Evolutionary conservation across 2,113 vertebrate genomes (phyloP).

Genomic region (Phoxinus phoxinus): DNA sequence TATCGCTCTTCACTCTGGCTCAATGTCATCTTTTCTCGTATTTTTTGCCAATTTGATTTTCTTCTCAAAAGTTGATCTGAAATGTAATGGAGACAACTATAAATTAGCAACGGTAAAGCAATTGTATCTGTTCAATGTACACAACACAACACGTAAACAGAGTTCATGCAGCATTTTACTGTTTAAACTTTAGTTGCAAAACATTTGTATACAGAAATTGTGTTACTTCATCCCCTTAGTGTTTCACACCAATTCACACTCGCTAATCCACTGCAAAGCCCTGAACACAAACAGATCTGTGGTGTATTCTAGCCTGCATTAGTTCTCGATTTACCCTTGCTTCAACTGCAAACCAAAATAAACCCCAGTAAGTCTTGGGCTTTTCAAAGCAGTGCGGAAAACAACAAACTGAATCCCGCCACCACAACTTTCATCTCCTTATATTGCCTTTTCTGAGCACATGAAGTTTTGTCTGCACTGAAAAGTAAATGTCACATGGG

Average conservation of each 20-base stretch:
- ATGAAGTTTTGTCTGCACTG: not conserved
- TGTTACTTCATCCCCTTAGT: not conserved
- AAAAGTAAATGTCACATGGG: not conserved
- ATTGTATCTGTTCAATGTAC: not conserved
- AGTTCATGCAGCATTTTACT: not conserved
- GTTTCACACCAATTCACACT: not conserved
- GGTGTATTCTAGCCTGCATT: not conserved
- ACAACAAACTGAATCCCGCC: not conserved
- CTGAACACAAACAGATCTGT: not conserved
- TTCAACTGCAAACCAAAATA: conserved; percentile 27
- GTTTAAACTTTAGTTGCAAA: not conserved
- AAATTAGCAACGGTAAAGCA: not conserved
- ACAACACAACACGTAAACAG: not conserved
- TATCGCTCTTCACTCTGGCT: not conserved
- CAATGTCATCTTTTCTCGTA: not conserved
- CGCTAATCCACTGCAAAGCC: not conserved
- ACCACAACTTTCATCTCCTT: conserved; percentile 9
- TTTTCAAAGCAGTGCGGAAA: not conserved
- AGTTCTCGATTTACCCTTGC: not conserved
- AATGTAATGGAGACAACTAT: not conserved
- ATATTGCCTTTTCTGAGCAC: not conserved
- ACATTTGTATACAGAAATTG: not conserved
- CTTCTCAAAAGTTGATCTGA: not conserved
- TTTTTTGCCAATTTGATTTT: not conserved
- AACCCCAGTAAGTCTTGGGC: not conserved